These are phyloP conservation scores for Dicyrtoma fusca DNA, from an alignment of 2,888 invertebrate genomes.

Conservation along the genomic window DNA sequence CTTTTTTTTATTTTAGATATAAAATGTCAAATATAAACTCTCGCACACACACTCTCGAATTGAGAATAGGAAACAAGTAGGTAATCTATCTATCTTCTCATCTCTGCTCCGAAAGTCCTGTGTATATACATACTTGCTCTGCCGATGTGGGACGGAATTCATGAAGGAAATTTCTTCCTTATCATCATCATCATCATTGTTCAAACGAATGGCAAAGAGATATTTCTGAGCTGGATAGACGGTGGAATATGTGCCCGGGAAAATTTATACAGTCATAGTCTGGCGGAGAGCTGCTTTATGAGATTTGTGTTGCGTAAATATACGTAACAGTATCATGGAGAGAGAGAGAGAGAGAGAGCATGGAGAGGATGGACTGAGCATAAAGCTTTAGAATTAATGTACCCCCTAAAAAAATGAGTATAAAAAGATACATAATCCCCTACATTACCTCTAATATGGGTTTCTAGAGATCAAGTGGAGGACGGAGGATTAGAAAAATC, in stretches of 20 bases:
- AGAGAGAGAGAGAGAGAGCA: neutral
- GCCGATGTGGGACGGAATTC: too few species aligned
- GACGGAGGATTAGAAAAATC: neutral
- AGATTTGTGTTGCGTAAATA: slow-evolving; percentile 12
- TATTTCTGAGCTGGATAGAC: neutral
- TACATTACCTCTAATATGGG: neutral
- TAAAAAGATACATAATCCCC: neutral
- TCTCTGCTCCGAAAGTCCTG: too few species aligned
- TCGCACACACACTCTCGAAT: too few species aligned
- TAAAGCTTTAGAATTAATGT: slow-evolving; percentile 11
- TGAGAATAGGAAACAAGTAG: too few species aligned
- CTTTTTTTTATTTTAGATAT: too few species aligned
- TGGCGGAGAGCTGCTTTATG: slow-evolving; percentile 13
- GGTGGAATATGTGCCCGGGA: neutral
- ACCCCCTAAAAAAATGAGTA: neutral
- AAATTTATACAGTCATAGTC: slow-evolving; percentile 22
- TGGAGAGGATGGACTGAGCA: neutral
- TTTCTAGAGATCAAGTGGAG: neutral
- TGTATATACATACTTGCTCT: too few species aligned
- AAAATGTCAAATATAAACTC: too few species aligned
- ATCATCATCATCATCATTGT: too few species aligned
- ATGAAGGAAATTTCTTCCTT: too few species aligned
- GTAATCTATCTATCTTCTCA: too few species aligned
- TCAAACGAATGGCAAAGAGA: neutral
- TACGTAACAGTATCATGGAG: neutral